Base-by-base conservation (phyloP, 2,888 invertebrate species). In the Nomada fucata region DNA sequence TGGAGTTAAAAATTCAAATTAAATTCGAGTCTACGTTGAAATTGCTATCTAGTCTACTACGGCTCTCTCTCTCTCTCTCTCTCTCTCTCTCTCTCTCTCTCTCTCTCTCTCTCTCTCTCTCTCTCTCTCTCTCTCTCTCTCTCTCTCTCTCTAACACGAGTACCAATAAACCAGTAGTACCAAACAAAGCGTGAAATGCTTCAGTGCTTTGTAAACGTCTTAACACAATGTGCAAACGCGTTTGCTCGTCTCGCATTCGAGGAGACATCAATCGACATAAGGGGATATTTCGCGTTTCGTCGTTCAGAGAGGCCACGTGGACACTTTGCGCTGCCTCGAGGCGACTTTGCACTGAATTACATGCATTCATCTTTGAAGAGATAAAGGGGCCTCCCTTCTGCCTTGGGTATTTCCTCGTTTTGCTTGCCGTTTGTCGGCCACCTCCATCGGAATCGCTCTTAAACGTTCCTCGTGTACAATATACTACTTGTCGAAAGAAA, bases 321-420 rank as follows among this genome's bases (percentile, higher is more conserved):
- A 75, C 74, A n/a, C 68, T 68, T 68, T 53, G 50, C 26, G 60
- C 59, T 26, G 67, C 57, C 78, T 71, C 44, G 50, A 55, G 61
- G 67, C 69, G 59, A 44, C 53, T 63, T 36, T 4, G 42, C 52
- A 55, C 67, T 71, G 78, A 86, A 86, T 83, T 83, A 78, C 63
- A 53, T 11, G 63, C 26, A 68, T 72, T 64, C 74, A 50, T 80
- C 68, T 76, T 64, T 61, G 60, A 53, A 29, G 70, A 78, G 79
- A 84, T 78, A 84, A 82, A 75, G 60, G 50, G 67, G 47, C 20
- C 57, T 55, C 15, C 42, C 55, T 79, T 84, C 68, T 36, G 36
- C 55, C 68, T 29, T 26, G 36, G 53, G 74, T 75, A 77, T 29
- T 70, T 71, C 55, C 59, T 52, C 44, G 64, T 76, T 60, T 26